phyloP scores from a whole-genome alignment of 2,113 vertebrate genomes.

The Pedionomus torquatus region DNA sequence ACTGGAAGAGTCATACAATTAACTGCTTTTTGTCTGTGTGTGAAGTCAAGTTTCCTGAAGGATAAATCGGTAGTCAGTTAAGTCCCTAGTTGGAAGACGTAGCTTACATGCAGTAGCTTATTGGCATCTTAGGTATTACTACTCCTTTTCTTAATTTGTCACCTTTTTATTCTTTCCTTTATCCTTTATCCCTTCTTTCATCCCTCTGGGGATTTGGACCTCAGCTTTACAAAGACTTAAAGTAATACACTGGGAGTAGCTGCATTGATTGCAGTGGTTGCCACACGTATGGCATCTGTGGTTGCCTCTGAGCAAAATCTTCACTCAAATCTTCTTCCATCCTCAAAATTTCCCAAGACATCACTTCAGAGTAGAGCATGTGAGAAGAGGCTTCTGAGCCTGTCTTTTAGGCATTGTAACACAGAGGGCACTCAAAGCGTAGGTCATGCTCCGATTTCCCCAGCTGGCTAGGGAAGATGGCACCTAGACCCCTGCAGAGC shows the following conservation, averaged over 20 bases:
- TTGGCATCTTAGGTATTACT: not conserved
- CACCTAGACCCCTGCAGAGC: not conserved
- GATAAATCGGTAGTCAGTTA: not conserved
- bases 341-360: not conserved
- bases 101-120: not conserved
- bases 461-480: not conserved
- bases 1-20: not conserved
- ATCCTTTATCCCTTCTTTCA: not conserved
- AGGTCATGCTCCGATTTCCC: not conserved
- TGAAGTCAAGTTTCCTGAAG: not conserved
- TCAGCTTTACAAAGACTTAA: not conserved
- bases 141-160: not conserved
- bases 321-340: not conserved
- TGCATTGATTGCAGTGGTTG: not conserved
- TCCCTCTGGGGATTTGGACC: not conserved
- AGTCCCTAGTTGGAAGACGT: not conserved
- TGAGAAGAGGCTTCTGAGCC: not conserved
- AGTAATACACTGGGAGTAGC: not conserved
- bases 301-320: not conserved
- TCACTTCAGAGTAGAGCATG: not conserved
- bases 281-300: not conserved
- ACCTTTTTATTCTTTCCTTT: not conserved
- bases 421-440: fast-evolving
- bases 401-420: not conserved
- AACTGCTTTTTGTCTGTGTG: not conserved